phyloP scores from a whole-genome alignment of 2,888 invertebrate species.

The Frankliniella intonsa region DNA sequence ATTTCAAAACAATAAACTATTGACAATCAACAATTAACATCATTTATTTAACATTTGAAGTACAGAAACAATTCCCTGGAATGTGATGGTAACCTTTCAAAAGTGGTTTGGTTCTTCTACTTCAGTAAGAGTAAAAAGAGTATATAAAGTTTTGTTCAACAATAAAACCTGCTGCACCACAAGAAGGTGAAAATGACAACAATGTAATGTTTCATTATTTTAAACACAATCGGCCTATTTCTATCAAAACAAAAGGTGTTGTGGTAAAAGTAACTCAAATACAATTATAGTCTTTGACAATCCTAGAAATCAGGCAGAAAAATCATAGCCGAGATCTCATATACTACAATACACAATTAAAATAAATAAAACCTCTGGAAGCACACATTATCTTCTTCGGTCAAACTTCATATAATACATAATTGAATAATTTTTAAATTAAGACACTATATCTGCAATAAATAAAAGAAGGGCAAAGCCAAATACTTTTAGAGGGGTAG shows the following conservation, averaged over 20 bases:
- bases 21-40: not conserved
- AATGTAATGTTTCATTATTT: not conserved
- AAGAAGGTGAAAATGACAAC: not conserved
- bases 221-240: not conserved
- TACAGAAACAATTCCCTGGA: conserved; percentile 10
- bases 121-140: not conserved
- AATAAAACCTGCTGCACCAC: not conserved
- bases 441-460: too few species aligned
- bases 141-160: too few species aligned
- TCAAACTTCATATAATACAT: not conserved
- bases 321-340: not conserved
- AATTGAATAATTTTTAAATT: not conserved
- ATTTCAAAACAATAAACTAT: not conserved
- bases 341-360: not conserved
- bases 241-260: not conserved
- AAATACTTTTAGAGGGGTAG: not conserved
- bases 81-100: conserved; percentile 1
- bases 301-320: not conserved
- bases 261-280: not conserved
- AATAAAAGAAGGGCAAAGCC: not conserved
- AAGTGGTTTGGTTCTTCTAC: not conserved
- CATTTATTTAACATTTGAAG: not conserved
- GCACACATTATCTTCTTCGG: not conserved
- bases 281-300: not conserved
- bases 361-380: not conserved